Conservation (phyloP, 2,113 vertebrate genomes). For the Falco punctatus region DNA sequence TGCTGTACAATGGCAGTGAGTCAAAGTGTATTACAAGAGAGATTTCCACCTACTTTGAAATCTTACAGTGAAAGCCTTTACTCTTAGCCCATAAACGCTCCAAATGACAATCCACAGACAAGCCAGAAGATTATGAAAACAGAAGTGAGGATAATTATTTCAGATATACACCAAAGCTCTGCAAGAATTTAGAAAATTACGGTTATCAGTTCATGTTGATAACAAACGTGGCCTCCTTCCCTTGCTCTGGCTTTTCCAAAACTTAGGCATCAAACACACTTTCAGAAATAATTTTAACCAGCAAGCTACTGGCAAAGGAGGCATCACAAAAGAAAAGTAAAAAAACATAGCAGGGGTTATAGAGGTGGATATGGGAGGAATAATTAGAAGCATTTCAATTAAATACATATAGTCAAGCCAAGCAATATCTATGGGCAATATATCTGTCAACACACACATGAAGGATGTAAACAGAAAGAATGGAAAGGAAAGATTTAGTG, state of each 20-base stretch:
- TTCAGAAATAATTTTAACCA: background rate
- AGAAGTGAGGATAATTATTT: background rate
- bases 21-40: background rate
- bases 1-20: background rate
- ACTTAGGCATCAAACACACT: fast-evolving
- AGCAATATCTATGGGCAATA: conserved; percentile 43
- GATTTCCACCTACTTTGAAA: background rate
- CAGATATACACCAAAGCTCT: background rate
- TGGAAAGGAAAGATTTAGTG: conserved; percentile 47
- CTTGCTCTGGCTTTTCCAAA: background rate
- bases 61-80: background rate
- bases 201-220: background rate
- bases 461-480: conserved; percentile 55
- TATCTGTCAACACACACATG: conserved; percentile 52
- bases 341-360: background rate
- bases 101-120: background rate
- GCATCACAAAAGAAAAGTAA: background rate
- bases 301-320: background rate
- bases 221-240: background rate
- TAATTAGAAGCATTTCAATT: conserved; percentile 59
- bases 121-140: background rate
- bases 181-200: background rate
- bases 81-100: background rate
- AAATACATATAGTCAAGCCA: conserved; percentile 26
- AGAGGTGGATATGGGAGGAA: background rate